phyloP scores from a whole-genome alignment of 2,888 invertebrate genomes.

The Subacronicta megacephala region DNA sequence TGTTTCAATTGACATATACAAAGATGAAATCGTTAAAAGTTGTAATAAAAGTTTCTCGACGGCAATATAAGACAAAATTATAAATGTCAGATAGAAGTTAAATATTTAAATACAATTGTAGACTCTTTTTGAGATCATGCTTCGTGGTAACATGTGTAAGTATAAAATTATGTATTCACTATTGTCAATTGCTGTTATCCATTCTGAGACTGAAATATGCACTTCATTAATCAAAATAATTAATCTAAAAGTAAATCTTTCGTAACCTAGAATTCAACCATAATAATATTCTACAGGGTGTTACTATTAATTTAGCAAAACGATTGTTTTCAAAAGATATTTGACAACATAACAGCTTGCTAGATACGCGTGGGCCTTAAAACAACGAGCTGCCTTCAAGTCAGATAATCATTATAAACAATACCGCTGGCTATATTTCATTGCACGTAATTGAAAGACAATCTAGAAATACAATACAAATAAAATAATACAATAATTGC shows the following conservation, averaged over 20 bases:
- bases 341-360: conserved; percentile 10
- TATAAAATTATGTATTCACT: too few relatives aligned
- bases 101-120: too few relatives aligned
- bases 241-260: too few relatives aligned
- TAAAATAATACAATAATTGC: background rate
- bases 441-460: conserved; percentile 10
- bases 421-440: conserved; percentile 6
- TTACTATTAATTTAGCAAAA: conserved; percentile 7
- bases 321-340: conserved; percentile 2
- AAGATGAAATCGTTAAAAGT: too few relatives aligned
- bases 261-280: background rate
- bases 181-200: too few relatives aligned
- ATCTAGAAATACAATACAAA: background rate
- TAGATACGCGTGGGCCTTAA: conserved; percentile 26
- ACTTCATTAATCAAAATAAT: too few relatives aligned
- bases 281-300: background rate
- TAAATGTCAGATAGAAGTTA: too few relatives aligned
- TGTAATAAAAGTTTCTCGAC: too few relatives aligned
- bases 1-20: background rate
- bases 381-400: conserved; percentile 16
- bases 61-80: too few relatives aligned
- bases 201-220: too few relatives aligned
- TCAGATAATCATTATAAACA: conserved; percentile 30
- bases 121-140: too few relatives aligned
- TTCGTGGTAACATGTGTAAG: too few relatives aligned